Evolutionary conservation across 1,140 invertebrate genomes (phyloP).

Genomic region (Belonocnema kinseyi): DNA sequence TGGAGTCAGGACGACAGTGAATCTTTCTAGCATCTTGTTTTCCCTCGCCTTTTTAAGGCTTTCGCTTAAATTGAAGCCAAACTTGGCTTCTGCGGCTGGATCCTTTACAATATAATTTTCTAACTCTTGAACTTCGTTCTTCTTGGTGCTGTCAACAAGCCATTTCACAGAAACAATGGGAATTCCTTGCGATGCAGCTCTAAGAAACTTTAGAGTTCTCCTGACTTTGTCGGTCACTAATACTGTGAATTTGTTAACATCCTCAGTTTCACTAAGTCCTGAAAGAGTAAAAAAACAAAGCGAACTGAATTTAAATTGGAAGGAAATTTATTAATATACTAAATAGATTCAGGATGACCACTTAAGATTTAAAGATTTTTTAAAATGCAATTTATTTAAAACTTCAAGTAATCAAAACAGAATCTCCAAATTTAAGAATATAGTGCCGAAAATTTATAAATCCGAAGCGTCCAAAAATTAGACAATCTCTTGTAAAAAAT

Average conservation of each 20-base stretch:
- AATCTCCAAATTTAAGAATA: too few species aligned
- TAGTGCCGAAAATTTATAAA: too few species aligned
- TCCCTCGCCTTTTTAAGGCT: slow-evolving; percentile 66
- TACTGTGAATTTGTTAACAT: slow-evolving; percentile 65
- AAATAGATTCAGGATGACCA: too few species aligned
- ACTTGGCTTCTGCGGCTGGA: slow-evolving; percentile 67
- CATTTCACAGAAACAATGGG: slow-evolving; percentile 73
- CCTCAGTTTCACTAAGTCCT: slow-evolving; percentile 38
- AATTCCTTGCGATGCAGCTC: slow-evolving; percentile 66
- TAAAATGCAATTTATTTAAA: too few species aligned
- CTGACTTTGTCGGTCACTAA: slow-evolving; percentile 75
- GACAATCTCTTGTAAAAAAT: too few species aligned
- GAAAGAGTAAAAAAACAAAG: slow-evolving; percentile 13
- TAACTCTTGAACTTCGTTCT: slow-evolving; percentile 61
- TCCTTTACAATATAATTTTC: slow-evolving; percentile 72
- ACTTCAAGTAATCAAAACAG: too few species aligned
- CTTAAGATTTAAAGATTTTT: too few species aligned
- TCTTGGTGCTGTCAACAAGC: slow-evolving; percentile 65
- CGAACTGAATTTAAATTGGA: background rate
- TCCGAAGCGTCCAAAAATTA: too few species aligned
- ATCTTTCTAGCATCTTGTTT: slow-evolving; percentile 65
- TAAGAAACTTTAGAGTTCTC: slow-evolving; percentile 76
- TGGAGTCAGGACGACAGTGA: slow-evolving; percentile 70
- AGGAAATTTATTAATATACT: background rate
- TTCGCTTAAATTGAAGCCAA: slow-evolving; percentile 66